A percentile compares a stretch with the other conserved stretches of the same genome.
phyloP scores from a whole-genome alignment of 2,113 vertebrate genomes.

The Platysternon megacephalum region DNA sequence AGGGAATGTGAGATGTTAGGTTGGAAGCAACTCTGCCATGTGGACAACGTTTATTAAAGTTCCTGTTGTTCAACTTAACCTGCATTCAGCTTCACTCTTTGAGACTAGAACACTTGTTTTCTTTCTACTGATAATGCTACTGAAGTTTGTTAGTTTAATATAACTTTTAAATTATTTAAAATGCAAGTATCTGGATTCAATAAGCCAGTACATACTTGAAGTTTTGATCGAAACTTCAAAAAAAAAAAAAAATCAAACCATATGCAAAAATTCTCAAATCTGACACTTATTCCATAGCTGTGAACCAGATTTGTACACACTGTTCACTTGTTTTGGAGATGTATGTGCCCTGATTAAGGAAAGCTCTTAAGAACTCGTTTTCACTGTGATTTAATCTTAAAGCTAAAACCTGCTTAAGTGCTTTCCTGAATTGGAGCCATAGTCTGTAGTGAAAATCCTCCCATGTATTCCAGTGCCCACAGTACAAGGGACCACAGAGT shows the following conservation, averaged over 20 bases:
- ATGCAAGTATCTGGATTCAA: not conserved
- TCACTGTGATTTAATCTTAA: not conserved
- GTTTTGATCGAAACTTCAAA: not conserved
- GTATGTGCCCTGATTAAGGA: not conserved
- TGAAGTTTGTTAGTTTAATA: not conserved
- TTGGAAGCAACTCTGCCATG: not conserved
- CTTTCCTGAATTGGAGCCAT: not conserved
- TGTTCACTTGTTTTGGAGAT: not conserved
- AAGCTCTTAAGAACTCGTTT: not conserved
- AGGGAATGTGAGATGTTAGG: not conserved
- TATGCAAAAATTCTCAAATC: not conserved
- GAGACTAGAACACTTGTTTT: not conserved
- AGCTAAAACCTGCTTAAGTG: not conserved
- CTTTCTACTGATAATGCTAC: too few relatives aligned
- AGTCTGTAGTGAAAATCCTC: accelerated
- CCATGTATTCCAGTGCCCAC: not conserved
- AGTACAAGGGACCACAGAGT: not conserved
- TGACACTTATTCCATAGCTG: not conserved
- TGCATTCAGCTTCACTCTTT: not conserved
- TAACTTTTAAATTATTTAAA: not conserved
- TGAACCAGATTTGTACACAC: not conserved
- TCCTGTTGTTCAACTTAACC: not conserved
- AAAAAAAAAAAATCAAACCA: not conserved
- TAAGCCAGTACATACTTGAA: not conserved
- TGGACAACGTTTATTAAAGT: not conserved